Conservation (phyloP, 2,797 vertebrate genomes). For the Phrynocephalus vlangalii region DNA sequence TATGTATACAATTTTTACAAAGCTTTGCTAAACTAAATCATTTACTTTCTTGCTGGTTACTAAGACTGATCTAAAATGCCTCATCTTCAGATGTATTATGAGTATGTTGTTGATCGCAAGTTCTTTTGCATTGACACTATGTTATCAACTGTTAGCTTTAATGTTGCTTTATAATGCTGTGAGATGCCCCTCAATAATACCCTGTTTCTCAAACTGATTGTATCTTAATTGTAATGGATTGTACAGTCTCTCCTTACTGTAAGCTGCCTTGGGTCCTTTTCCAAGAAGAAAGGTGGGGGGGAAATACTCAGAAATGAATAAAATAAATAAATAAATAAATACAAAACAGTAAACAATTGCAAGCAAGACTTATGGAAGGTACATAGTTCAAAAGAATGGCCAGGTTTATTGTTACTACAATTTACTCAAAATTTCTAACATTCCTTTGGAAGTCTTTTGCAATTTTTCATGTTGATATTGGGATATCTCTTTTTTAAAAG, state of each 20-base stretch:
- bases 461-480: conserved; percentile 39
- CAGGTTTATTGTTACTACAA: conserved; percentile 16
- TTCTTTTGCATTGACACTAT: conserved; percentile 5
- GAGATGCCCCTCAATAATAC: no score
- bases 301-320: no score
- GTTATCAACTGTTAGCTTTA: no score
- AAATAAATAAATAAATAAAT: no score
- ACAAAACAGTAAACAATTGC: conserved; percentile 3
- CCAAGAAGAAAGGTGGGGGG: no score
- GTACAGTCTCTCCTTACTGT: no score
- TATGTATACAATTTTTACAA: conserved; percentile 27
- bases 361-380: conserved; percentile 39
- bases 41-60: background rate
- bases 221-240: no score
- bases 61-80: background rate
- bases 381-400: conserved; percentile 3
- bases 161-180: no score
- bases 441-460: conserved; percentile 25
- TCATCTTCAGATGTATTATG: background rate
- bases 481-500: background rate
- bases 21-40: background rate
- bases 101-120: background rate
- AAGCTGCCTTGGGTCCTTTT: no score
- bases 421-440: conserved; percentile 28
- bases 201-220: no score